These are phyloP conservation scores for Xanthorhoe designata DNA, from an alignment of 2,888 invertebrate species.

Conservation along the genomic window DNA sequence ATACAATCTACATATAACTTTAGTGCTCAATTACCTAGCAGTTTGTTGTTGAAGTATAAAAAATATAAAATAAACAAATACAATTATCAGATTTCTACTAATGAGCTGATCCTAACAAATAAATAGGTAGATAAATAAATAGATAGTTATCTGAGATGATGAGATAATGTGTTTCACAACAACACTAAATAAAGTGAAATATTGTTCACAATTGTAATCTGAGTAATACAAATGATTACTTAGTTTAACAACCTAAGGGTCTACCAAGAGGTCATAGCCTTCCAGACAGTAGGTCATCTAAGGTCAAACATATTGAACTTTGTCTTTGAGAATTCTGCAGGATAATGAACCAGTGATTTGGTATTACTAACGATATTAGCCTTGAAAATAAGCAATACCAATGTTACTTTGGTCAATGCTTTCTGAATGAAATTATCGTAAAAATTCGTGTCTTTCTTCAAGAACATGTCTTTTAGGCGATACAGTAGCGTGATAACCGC, in stretches of 20 bases:
- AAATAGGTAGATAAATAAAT: too few species aligned
- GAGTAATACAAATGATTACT: neutral
- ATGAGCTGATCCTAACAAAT: too few species aligned
- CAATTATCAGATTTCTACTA: too few species aligned
- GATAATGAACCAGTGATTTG: neutral
- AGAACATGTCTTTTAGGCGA: constrained; percentile 31
- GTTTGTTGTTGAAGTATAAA: too few species aligned
- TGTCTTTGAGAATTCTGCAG: neutral
- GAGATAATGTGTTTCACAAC: too few species aligned
- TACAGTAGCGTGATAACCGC: constrained; percentile 24
- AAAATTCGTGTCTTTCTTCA: constrained; percentile 28
- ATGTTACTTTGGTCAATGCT: neutral
- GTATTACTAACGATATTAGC: neutral
- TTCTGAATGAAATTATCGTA: constrained; percentile 33
- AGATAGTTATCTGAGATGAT: too few species aligned
- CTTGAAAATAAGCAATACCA: neutral
- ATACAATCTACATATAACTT: too few species aligned
- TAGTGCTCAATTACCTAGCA: too few species aligned
- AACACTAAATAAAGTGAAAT: too few species aligned
- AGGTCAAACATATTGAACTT: constrained; percentile 26
- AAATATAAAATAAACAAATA: too few species aligned
- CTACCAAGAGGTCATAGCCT: constrained; percentile 21
- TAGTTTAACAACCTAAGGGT: constrained; percentile 4
- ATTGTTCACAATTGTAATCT: too few species aligned
- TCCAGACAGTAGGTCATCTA: constrained; percentile 19